A percentile compares a stretch with the other conserved stretches of the same genome.
Conservation (phyloP, 2,888 invertebrate species). For the Nymphalis urticae region DNA sequence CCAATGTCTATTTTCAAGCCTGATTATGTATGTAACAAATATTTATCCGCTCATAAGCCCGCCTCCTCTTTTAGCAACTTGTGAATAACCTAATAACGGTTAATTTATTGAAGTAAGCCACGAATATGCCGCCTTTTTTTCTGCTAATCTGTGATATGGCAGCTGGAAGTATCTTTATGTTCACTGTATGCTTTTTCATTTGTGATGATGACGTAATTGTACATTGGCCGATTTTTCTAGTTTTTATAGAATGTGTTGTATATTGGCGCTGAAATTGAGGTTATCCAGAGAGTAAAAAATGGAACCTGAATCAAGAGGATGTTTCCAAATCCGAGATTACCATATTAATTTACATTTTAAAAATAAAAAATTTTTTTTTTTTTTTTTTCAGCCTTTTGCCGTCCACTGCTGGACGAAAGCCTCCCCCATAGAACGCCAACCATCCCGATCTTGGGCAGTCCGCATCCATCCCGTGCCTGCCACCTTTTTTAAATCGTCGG, state of each 20-base stretch:
- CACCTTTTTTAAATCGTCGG: too few species aligned
- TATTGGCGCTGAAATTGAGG: neutral
- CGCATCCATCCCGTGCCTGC: too few species aligned
- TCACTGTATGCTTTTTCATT: neutral
- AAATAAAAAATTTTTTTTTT: too few species aligned
- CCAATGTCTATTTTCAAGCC: too few species aligned
- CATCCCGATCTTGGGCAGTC: too few species aligned
- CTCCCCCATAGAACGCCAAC: too few species aligned
- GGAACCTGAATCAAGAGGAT: too few species aligned
- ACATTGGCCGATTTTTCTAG: neutral
- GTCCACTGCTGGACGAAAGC: too few species aligned
- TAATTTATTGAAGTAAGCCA: conserved; percentile 29
- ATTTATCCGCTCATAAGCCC: neutral
- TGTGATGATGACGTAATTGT: conserved; percentile 8
- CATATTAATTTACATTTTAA: too few species aligned
- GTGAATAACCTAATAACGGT: conserved; percentile 20
- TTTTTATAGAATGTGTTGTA: neutral
- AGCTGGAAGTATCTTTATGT: conserved; percentile 20
- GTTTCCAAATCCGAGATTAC: too few species aligned
- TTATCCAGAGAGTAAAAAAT: too few species aligned
- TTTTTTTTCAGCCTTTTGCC: too few species aligned
- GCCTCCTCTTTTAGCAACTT: conserved; percentile 1
- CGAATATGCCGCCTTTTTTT: conserved; percentile 23
- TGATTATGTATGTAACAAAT: neutral
- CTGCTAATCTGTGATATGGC: conserved; percentile 23